Conservation (phyloP, 2,797 vertebrate genomes). For the Malurus splendens region DNA sequence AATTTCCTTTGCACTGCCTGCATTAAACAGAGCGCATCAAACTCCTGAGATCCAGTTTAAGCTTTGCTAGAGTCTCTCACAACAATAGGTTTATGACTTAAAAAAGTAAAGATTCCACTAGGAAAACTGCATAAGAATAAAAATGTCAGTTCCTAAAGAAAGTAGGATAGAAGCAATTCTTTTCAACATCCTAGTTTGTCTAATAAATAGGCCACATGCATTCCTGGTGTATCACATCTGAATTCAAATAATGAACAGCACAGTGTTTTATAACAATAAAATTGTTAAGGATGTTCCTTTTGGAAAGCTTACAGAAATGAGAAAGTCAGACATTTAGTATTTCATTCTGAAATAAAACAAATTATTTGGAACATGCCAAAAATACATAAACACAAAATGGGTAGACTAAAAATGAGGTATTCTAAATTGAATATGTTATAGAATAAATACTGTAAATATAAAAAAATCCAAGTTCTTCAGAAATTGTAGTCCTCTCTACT, state of each 20-base stretch:
- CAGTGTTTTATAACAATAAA: slow-evolving; percentile 8
- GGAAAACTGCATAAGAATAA: slow-evolving; percentile 46
- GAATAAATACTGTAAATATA: neutral
- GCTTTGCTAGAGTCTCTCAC: slow-evolving; percentile 31
- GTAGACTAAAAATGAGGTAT: neutral
- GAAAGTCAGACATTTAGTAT: neutral
- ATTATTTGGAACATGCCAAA: neutral
- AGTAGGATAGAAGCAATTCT: slow-evolving; percentile 28
- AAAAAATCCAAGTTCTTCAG: neutral
- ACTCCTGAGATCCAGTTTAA: slow-evolving; percentile 49
- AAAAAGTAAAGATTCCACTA: slow-evolving; percentile 57
- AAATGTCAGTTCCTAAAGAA: slow-evolving; percentile 22
- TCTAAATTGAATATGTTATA: neutral
- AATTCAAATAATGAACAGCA: slow-evolving; percentile 14
- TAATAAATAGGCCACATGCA: slow-evolving; percentile 44
- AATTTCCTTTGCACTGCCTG: slow-evolving; percentile 48
- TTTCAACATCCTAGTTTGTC: slow-evolving; percentile 28
- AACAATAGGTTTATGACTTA: slow-evolving; percentile 59
- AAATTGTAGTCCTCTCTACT: neutral
- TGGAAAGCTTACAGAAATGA: slow-evolving; percentile 12
- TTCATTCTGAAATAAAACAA: neutral
- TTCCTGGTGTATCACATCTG: neutral
- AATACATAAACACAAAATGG: neutral
- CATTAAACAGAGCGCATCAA: slow-evolving; percentile 53
- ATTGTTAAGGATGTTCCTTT: neutral